These are phyloP conservation scores for Semnornis frantzii DNA, from an alignment of 2,113 vertebrate genomes.

Conservation along the genomic window DNA sequence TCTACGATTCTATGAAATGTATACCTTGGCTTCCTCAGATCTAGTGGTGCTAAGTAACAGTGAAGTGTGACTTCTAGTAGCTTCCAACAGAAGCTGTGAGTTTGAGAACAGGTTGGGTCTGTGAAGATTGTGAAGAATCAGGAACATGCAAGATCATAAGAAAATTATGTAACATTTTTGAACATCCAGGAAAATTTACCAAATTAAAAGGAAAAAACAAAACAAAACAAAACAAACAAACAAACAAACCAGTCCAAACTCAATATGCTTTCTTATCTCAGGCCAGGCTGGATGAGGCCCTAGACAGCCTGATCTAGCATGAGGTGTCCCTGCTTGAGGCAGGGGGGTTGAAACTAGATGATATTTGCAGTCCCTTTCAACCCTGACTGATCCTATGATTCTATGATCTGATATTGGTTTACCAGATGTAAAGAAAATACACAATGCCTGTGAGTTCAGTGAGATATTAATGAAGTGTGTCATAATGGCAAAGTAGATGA, in stretches of 20 bases:
- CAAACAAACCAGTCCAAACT: no score
- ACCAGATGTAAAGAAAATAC: neutral
- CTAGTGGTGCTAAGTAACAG: neutral
- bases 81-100: neutral
- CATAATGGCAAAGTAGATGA: neutral
- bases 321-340: no score
- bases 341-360: no score
- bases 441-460: neutral
- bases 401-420: neutral
- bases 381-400: no score
- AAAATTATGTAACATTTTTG: neutral
- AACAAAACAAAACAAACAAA: accelerated
- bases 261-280: neutral
- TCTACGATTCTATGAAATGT: neutral
- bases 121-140: neutral
- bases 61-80: neutral
- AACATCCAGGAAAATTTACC: neutral
- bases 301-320: no score
- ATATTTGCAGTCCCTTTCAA: no score
- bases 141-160: accelerated
- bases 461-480: neutral
- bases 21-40: neutral
- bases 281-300: no score
- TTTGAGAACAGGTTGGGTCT: neutral
- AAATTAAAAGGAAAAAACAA: neutral